Conservation (phyloP, 2,797 vertebrate genomes). For the Argentina silus region DNA sequence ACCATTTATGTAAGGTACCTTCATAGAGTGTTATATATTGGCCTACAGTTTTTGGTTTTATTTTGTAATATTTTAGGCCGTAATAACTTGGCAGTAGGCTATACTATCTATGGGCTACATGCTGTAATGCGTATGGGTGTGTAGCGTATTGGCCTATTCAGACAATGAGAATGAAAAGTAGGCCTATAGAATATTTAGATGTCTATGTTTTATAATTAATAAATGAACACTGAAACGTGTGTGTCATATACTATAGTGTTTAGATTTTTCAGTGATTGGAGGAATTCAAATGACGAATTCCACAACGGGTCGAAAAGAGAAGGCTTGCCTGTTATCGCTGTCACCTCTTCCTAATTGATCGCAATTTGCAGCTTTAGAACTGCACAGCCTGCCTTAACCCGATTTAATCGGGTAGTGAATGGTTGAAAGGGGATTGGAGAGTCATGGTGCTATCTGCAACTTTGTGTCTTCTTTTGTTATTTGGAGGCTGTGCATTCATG, state of each 20-base stretch:
- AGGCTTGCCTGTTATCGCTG: slow-evolving; percentile 39
- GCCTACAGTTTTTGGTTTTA: too few relatives aligned
- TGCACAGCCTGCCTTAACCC: slow-evolving; percentile 29
- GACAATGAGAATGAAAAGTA: not conserved
- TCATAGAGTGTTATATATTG: too few relatives aligned
- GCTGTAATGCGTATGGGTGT: not conserved
- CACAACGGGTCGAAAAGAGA: slow-evolving; percentile 39
- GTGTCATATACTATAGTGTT: not conserved
- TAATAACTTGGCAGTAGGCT: too few relatives aligned
- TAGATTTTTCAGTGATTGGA: not conserved
- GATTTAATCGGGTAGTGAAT: slow-evolving; percentile 42
- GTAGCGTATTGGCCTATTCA: not conserved
- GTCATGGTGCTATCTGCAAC: slow-evolving; percentile 39
- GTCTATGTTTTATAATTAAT: not conserved
- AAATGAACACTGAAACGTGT: not conserved
- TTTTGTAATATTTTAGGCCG: too few relatives aligned
- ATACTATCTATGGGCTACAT: too few relatives aligned
- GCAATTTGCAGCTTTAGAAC: slow-evolving; percentile 54
- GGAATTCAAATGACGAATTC: slow-evolving; percentile 33
- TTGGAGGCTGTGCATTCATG: slow-evolving; percentile 35
- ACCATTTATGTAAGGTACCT: too few relatives aligned
- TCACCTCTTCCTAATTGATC: slow-evolving; percentile 57
- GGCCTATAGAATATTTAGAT: not conserved
- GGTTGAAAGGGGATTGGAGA: slow-evolving; percentile 36
- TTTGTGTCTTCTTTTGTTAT: slow-evolving; percentile 45